Evolutionary conservation across 2,113 vertebrate genomes (phyloP).

Genomic region (Ctenomys sociabilis): DNA sequence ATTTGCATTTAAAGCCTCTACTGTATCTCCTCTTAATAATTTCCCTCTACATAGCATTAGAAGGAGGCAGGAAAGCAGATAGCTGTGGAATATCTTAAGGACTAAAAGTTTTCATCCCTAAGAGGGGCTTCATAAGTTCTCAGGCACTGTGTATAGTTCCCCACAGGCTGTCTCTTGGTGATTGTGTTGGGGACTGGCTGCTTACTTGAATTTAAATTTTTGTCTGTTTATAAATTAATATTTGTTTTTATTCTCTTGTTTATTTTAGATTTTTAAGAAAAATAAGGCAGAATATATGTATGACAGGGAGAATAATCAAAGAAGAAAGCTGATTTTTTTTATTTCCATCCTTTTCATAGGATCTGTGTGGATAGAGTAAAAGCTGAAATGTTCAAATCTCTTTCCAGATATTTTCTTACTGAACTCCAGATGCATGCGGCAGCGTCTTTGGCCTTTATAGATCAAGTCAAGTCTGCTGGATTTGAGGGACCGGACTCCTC

Average conservation of each 20-base stretch:
- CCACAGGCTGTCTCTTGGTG: not conserved
- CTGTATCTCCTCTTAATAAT: not conserved
- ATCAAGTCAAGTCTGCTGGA: not conserved
- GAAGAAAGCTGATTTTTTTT: not conserved
- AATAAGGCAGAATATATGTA: not conserved
- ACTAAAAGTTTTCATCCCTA: not conserved
- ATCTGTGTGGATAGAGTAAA: not conserved
- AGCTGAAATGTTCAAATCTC: not conserved
- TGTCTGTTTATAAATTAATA: constrained; percentile 37
- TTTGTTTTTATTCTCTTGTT: constrained; percentile 16
- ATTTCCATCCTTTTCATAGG: not conserved
- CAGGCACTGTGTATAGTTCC: not conserved
- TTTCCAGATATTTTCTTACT: not conserved
- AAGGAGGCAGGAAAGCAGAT: not conserved
- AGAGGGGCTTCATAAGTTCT: not conserved
- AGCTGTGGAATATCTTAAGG: not conserved
- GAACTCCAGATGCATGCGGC: not conserved
- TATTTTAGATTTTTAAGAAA: constrained; percentile 46
- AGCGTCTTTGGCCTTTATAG: not conserved
- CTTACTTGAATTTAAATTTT: constrained; percentile 29
- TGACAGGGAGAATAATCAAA: not conserved
- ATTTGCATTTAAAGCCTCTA: not conserved
- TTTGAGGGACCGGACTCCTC: not conserved
- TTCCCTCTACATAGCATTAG: not conserved
- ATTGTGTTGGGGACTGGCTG: not conserved